These are phyloP conservation scores for Cheilosia urbana DNA, from an alignment of 2,888 invertebrate species.

Conservation along the genomic window DNA sequence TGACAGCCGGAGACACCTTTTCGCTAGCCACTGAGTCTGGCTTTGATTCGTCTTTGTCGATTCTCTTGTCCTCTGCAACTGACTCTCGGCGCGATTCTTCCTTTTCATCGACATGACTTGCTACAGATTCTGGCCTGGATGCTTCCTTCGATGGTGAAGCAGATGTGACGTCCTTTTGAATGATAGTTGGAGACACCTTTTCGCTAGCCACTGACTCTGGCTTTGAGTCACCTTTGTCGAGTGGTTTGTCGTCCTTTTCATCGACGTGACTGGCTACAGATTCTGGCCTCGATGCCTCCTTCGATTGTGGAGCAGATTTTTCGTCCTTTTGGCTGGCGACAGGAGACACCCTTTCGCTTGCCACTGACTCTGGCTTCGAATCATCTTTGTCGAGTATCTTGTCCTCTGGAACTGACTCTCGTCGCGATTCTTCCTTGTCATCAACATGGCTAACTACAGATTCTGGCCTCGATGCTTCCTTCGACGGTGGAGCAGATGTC, in stretches of 20 bases:
- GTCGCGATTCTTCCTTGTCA: no score
- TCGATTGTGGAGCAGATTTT: slow-evolving; percentile 55
- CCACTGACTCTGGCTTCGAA: slow-evolving; percentile 36
- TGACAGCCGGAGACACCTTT: neutral
- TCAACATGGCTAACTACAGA: slow-evolving; percentile 60
- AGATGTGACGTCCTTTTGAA: slow-evolving; percentile 59
- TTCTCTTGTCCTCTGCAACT: slow-evolving; percentile 44
- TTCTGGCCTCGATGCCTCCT: slow-evolving; percentile 76
- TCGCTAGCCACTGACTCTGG: slow-evolving; percentile 15
- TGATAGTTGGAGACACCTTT: slow-evolving; percentile 48
- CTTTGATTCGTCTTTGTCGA: no score
- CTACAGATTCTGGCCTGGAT: slow-evolving; percentile 80
- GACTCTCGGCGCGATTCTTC: neutral
- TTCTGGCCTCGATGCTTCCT: slow-evolving; percentile 74
- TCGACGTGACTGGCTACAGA: slow-evolving; percentile 63
- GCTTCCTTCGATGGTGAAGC: slow-evolving; percentile 64
- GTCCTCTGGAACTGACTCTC: no score
- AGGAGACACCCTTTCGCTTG: slow-evolving; percentile 39
- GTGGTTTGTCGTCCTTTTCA: slow-evolving; percentile 32
- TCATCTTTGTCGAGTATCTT: slow-evolving; percentile 1
- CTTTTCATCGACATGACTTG: slow-evolving; percentile 64
- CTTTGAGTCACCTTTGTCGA: neutral
- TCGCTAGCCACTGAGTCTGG: no score
- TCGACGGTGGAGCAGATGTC: slow-evolving; percentile 60
- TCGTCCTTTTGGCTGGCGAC: slow-evolving; percentile 44